Base-by-base conservation (phyloP, 2,888 invertebrate genomes). In the Dioctria rufipes region DNA sequence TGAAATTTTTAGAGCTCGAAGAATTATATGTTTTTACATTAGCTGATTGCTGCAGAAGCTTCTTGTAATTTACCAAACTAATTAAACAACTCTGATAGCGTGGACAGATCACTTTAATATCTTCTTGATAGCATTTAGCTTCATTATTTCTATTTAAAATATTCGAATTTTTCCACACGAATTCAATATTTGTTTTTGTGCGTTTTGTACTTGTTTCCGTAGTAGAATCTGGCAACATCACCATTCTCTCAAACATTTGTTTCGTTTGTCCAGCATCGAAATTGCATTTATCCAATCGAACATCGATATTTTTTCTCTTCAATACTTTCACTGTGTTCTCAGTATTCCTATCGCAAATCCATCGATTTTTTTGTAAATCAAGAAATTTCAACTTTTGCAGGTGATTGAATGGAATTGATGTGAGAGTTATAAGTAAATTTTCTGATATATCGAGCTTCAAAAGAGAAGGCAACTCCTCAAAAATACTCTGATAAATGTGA, bases 381-480 rank as follows among this genome's bases (percentile, higher is more conserved):
- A 93, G 84, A 73, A 89, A 86, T 78, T 90, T 89, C 67, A 93
- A 85, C 82, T 90, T 90, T 1, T 86, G 86, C 63, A 93, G 84
- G 0, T 90, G 89, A 78, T 89, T 86, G 4, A 93, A 87, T 0
- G 91, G 88, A 40, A 90, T 89, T 0, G 89, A 85, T 77, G 88
- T 90, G 0, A 93, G 82, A 4, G 91, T 90, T 11, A 92, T 89
- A 82, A 93, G 87, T 83, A 92, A 91, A 85, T 94, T 94, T 83
- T 91, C 90, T 25, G 92, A 91, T 78, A 93, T 85, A 86, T 93
- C 92, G 78, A 94, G 84, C 75, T 90, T 89, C 73, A 89, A 89
- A 39, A 94, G 86, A 83, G 91, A 91, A 0, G 92, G 92, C 67
- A 93, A 80, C 73, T 91, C 89, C 6, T 87, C 88, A 81, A 93